Conservation (phyloP, 1,140 invertebrate genomes). For the Drosophila kohkoa region DNA sequence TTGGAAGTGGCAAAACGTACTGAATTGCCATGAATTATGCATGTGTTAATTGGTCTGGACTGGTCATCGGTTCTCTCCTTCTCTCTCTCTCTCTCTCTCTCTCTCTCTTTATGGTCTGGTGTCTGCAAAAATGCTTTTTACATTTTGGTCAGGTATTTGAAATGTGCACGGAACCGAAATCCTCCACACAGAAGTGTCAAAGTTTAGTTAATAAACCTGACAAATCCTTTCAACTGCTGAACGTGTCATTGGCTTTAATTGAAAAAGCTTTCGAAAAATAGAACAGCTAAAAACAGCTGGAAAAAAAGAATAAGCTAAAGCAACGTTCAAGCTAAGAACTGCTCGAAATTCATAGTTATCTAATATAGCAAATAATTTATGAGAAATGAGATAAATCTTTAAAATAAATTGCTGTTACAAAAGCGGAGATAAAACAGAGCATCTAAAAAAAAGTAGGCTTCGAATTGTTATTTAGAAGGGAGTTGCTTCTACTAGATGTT, state of each 20-base stretch:
- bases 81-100: too few species aligned
- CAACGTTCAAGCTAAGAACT: too few species aligned
- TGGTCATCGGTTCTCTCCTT: background rate
- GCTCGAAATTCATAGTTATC: too few species aligned
- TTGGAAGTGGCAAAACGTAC: background rate
- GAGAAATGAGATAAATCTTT: too few species aligned
- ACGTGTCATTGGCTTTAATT: background rate
- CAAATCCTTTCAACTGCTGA: background rate
- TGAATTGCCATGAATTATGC: conserved; percentile 51
- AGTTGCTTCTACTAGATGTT: too few species aligned
- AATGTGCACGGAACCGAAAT: conserved; percentile 7
- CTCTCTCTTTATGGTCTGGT: background rate
- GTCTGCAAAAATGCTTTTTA: conserved; percentile 2
- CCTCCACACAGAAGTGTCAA: background rate
- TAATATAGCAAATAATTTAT: too few species aligned
- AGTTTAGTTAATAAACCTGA: conserved; percentile 16
- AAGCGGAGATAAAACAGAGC: too few species aligned
- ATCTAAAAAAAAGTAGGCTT: too few species aligned
- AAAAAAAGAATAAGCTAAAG: too few species aligned
- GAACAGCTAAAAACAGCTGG: too few species aligned
- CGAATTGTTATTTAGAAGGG: too few species aligned
- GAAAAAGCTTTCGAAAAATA: background rate
- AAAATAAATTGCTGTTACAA: too few species aligned
- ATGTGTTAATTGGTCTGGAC: conserved; percentile 52
- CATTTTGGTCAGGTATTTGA: conserved; percentile 15